Base-by-base conservation (phyloP, 2,888 invertebrate genomes). In the Stenichneumon culpator region DNA sequence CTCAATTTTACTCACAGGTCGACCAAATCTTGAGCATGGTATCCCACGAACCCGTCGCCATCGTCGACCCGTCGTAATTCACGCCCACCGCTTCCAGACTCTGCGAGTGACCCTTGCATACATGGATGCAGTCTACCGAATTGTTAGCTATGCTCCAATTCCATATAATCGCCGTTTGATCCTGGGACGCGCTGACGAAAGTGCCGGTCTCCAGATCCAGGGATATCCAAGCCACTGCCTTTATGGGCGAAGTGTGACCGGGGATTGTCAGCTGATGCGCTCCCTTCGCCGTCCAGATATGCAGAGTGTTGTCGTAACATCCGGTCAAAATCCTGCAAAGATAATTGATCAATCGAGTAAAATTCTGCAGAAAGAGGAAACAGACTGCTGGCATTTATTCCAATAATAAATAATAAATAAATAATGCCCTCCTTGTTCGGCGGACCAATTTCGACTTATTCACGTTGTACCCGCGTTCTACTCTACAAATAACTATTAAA, bases 41-140 rank as follows among this genome's bases (percentile, higher is more conserved):
- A 92, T 99, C 99, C 98, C 98, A 99, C 67, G 98, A 97, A 39
- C 98, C 99, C 6, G 98, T 98, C 6, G 97, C 98, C 90, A 97
- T 94, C 90, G 95, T 94, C 25, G 94, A 94, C 1, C 95, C 94
- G 92, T 97, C 96, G 0, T 96, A 95, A 88, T 97, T 97, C 0
- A 98, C 96, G 28, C 96, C 96, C 0, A 99, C 95, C 92, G 98
- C 97, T 93, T 99, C 99, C 0, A 99, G 96, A 79, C 98, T 98
- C 89, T 98, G 96, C 87, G 98, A 98, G 93, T 99, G 99, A 0
- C 99, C 99, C 86, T 97, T 96, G 90, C 98, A 97, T 3, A 97
- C 96, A 84, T 97, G 96, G 39, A 97, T 95, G 92, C 98, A 97
- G 88, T 97, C 96, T 9, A 97, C 97, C 0, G 97, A 96, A 93